Conservation (phyloP, 2,797 vertebrate genomes). For the Cetoscarus ocellatus region DNA sequence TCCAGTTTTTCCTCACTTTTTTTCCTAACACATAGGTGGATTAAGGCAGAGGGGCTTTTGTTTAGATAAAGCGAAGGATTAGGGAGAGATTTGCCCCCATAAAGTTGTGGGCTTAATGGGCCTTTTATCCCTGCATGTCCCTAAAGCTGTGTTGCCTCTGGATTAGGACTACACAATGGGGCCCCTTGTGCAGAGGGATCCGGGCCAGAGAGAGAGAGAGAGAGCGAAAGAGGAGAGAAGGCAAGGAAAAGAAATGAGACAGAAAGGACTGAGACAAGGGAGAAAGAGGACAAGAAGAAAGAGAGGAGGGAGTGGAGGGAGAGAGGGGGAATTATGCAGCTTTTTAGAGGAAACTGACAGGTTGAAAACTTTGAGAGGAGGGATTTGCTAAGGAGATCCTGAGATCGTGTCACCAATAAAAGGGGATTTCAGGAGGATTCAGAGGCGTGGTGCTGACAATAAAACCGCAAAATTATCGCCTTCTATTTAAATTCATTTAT, state of each 20-base stretch:
- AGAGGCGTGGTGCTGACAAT: conserved; percentile 72
- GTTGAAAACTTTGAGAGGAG: conserved; percentile 85
- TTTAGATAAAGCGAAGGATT: conserved; percentile 99
- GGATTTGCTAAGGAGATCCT: conserved; percentile 81
- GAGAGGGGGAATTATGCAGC: conserved; percentile 76
- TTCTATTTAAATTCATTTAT: conserved; percentile 86
- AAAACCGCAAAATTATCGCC: conserved; percentile 61
- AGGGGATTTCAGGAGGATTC: conserved; percentile 77
- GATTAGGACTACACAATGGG: conserved; percentile 97
- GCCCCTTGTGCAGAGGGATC: conserved; percentile 94
- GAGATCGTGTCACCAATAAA: conserved; percentile 85
- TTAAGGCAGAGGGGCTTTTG: conserved; percentile 89
- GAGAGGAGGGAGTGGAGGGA: conserved; percentile 60
- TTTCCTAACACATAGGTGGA: conserved; percentile 84
- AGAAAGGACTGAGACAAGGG: conserved; percentile 70
- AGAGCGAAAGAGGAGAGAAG: conserved; percentile 49
- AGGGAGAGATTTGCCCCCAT: conserved; percentile 97
- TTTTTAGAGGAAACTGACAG: conserved; percentile 79
- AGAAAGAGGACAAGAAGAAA: conserved; percentile 67
- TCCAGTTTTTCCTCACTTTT: conserved; percentile 70
- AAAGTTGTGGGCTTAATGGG: conserved; percentile 96
- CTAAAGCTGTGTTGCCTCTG: conserved; percentile 97
- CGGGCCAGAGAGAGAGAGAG: conserved; percentile 84
- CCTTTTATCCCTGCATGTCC: conserved; percentile 99
- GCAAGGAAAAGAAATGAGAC: conserved; percentile 73